phyloP scores from a whole-genome alignment of 2,797 vertebrate genomes.

The Schizopygopsis malacanthus region DNA sequence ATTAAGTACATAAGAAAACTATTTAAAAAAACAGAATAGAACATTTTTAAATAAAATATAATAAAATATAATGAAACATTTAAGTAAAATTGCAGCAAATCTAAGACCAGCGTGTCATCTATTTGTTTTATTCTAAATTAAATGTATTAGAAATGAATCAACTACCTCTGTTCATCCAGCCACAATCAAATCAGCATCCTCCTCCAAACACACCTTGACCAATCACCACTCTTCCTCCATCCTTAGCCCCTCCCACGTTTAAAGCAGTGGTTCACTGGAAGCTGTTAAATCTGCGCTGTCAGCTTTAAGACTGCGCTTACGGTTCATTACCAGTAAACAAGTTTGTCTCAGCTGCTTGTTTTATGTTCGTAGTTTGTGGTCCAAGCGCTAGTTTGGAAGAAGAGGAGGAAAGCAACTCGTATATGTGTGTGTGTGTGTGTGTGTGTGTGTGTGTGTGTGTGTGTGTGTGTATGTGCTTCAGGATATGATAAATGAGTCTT shows the following conservation, averaged over 20 bases:
- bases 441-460: constrained; percentile 18
- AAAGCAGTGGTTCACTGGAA: background rate
- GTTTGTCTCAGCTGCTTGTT: constrained; percentile 40
- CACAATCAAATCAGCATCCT: background rate
- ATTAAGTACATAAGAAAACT: too few species aligned
- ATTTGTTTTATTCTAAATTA: background rate
- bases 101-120: background rate
- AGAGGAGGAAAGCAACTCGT: background rate
- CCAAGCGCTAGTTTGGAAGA: background rate
- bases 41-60: background rate
- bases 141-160: background rate
- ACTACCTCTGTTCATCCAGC: background rate
- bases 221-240: background rate
- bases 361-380: constrained; percentile 4
- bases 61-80: background rate
- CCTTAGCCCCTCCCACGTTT: background rate
- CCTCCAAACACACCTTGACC: background rate
- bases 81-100: background rate
- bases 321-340: constrained; percentile 43
- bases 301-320: constrained; percentile 24
- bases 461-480: constrained; percentile 44
- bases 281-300: constrained; percentile 11
- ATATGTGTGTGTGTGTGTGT: background rate
- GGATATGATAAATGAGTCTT: constrained; percentile 81
- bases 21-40: too few species aligned